phyloP scores from a whole-genome alignment of 2,797 vertebrate species.

The Eulemur rubriventer region DNA sequence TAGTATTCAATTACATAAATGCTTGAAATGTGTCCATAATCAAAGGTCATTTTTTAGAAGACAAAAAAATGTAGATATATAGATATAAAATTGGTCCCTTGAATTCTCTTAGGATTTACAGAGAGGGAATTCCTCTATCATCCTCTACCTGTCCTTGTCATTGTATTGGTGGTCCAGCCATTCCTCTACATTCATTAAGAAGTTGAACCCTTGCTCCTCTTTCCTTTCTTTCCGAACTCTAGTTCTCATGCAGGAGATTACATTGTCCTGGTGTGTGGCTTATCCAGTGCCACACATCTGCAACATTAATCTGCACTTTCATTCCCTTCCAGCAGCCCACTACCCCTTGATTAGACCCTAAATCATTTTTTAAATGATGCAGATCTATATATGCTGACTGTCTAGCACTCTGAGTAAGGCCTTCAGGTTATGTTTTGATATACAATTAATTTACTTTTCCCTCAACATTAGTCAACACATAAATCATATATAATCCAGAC shows the following conservation, averaged over 20 bases:
- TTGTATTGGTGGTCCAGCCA: too few relatives aligned
- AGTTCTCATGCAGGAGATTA: not conserved
- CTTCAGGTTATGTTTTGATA: not conserved
- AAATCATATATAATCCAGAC: not conserved
- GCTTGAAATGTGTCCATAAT: not conserved
- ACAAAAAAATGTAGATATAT: not conserved
- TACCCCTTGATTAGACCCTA: not conserved
- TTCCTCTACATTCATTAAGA: not conserved
- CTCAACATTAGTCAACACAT: not conserved
- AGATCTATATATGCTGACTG: not conserved
- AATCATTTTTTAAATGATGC: not conserved
- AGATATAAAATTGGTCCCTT: not conserved
- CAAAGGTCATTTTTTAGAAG: not conserved
- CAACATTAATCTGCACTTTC: not conserved
- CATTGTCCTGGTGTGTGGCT: not conserved
- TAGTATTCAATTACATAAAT: not conserved
- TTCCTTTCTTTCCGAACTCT: not conserved
- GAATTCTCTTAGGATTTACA: not conserved
- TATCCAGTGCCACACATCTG: not conserved
- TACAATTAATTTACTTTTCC: constrained; percentile 1
- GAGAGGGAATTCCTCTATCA: not conserved
- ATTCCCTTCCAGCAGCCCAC: not conserved
- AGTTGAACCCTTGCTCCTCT: not conserved
- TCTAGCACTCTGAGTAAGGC: not conserved
- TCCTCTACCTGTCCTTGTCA: not conserved